phyloP scores from a whole-genome alignment of 2,797 vertebrate genomes.

The Orestias chungarensis region DNA sequence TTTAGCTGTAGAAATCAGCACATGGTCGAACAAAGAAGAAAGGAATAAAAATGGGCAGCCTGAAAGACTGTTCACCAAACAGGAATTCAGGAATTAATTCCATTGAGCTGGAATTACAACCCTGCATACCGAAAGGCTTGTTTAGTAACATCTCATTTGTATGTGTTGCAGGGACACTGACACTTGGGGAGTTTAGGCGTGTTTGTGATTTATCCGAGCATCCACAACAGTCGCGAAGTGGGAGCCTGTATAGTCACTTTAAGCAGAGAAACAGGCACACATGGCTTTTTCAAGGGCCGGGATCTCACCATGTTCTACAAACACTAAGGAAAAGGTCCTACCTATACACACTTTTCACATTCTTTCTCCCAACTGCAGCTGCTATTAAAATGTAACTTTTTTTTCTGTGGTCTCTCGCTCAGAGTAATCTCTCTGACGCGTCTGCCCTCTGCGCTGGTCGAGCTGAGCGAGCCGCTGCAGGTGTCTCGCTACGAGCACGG shows the following conservation, averaged over 20 bases:
- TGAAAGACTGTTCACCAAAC: constrained; percentile 3
- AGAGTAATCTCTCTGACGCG: constrained; percentile 91
- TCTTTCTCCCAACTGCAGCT: background rate
- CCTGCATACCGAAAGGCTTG: background rate
- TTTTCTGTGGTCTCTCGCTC: constrained; percentile 5
- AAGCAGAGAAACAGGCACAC: constrained; percentile 92
- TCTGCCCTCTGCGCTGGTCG: constrained; percentile 87
- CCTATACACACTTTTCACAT: background rate
- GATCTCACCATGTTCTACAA: constrained; percentile 89
- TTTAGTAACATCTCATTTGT: constrained; percentile 10
- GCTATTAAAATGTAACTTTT: background rate
- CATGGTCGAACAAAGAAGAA: constrained; percentile 35
- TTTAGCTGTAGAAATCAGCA: constrained; percentile 63
- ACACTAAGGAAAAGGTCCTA: constrained; percentile 88
- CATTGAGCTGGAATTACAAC: background rate
- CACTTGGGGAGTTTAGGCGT: constrained; percentile 88
- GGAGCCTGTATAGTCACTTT: constrained; percentile 70
- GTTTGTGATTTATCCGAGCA: constrained; percentile 87
- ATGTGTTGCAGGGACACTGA: constrained; percentile 82
- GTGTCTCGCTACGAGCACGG: constrained; percentile 90
- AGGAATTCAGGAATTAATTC: constrained; percentile 25
- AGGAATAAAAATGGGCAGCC: constrained; percentile 14
- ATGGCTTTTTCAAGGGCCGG: constrained; percentile 91
- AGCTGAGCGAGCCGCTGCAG: constrained; percentile 93
- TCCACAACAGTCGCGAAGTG: constrained; percentile 79